Evolutionary conservation across 2,888 invertebrate species (phyloP), one percentile per base, ranked within the genome.

Genomic region (Chloroclysta siterata): DNA sequence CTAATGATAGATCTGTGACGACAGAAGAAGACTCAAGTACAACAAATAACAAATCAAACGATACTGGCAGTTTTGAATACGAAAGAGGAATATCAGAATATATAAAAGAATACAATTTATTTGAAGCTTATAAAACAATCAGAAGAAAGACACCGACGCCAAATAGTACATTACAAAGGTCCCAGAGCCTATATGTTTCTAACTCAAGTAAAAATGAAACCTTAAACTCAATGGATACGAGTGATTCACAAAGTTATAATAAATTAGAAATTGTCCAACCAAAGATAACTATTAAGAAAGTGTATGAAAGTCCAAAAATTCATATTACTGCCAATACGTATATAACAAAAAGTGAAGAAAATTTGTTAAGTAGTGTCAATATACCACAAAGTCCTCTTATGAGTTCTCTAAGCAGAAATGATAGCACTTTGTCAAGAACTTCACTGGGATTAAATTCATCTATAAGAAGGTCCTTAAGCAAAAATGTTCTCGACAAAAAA

Each of bases 101-200:
- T 29, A 72, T 72, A 8, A 72, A 69, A 51, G 72, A 72, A 65
- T 72, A 72, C 41, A 66, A 72, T 63, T 51, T 72, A 55, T 72
- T 72, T 64, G 72, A 72, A 58, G 72, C 72, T 42, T 72, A 72
- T 47, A 72, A 72, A 66, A 59, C 72, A 22, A 70, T 72, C 53
- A 60, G 60, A 60, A 64, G 72, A n/a, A 70, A 69, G 63, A 68
- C 70, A 7, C 68, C 64, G 42, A 69, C 72, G 13, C 70, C 70
- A 53, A 65, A 69, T 65, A 63, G 63, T 53, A 50, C 68, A 53
- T 63, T 71, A 6, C 65, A 65, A 53, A 65, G 65, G 29, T 60
- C 65, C 0, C 59, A 58, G 8, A 61, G 66, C 36, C 50, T 68
- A 10, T 56, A 68, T 50, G 56, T 55, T 11, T 68, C 68, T 10